A percentile compares a stretch with the other conserved stretches of the same genome.
Evolutionary conservation across 2,113 vertebrate species (phyloP).

Genomic region (Rhabdornis inornatus): DNA sequence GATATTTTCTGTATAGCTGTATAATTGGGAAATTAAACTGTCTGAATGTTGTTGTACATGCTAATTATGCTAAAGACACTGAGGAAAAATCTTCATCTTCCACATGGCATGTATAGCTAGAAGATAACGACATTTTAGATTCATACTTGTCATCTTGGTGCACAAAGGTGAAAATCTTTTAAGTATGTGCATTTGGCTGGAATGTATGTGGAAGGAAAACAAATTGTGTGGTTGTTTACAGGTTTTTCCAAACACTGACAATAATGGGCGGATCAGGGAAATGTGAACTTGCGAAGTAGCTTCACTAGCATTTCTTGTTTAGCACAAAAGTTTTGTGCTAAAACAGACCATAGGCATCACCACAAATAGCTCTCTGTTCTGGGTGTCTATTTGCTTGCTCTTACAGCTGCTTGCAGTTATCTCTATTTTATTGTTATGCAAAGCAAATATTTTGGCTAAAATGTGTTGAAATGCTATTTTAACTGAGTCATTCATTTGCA

Average conservation of each 20-base stretch:
- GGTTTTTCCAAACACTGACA: neutral
- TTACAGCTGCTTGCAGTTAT: neutral
- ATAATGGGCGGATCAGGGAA: neutral
- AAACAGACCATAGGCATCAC: neutral
- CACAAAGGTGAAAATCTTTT: neutral
- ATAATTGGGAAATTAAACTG: constrained; percentile 45
- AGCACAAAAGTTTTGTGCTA: neutral
- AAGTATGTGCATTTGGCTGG: neutral
- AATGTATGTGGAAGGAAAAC: neutral
- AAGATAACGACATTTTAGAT: neutral
- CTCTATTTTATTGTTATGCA: neutral
- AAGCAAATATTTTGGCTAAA: constrained; percentile 45
- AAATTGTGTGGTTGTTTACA: neutral
- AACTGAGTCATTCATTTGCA: constrained; percentile 25
- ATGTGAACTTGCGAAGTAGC: neutral
- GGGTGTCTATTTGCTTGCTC: neutral
- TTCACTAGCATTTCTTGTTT: neutral
- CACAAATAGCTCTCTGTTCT: neutral
- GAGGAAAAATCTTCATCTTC: neutral
- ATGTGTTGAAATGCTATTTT: neutral
- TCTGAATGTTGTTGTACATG: constrained; percentile 7
- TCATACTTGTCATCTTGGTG: neutral
- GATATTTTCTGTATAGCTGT: neutral
- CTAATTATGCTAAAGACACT: neutral
- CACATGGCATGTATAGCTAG: neutral